Base-by-base conservation (phyloP, 2,797 vertebrate genomes). In the Gallinago stenura region DNA sequence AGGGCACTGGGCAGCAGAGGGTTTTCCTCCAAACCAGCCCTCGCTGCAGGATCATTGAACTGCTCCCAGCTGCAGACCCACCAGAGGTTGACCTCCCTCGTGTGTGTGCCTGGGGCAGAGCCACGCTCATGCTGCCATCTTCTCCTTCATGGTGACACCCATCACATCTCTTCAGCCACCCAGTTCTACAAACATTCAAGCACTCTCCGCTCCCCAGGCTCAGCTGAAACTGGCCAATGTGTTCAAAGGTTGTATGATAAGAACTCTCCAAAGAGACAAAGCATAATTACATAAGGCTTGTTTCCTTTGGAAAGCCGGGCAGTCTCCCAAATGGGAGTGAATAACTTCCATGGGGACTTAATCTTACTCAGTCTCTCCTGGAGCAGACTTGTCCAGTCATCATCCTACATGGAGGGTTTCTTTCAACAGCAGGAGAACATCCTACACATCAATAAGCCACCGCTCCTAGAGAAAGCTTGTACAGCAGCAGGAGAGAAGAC, bases 241-340 rank as follows among this genome's bases (percentile, higher is more conserved):
- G 20, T 65, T 79, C 91, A 69, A 83, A 86, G 35, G 62, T 72
- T 84, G 72, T 5, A 26, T 1, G 83, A n/a, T 84, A 69, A 87
- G 61, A 87, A 82, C 41, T 58, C 61, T 90, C 83, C 85, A 86
- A 78, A 95, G 82, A 70, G 85, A 90, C 86, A 86, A 79, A 76
- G 30, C 6, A 11, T 35, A 70, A 79, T 69, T 76, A 76, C 62
- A 31, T 24, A 81, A 54, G 51, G 41, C 15, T 91, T 46, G 35
- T 48, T 81, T 71, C 83, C 80, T 75, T 83, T 37, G 61, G 68
- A 93, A 81, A 88, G 37, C 25, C 1, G 4, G 54, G 69, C 53
- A 88, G 76, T 18, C 6, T 90, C 79, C 76, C 61, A 93, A 18
- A 84, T 2, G 22, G 22, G 25, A 90, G n/a, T 33, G 12, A 93